phyloP scores from a whole-genome alignment of 2,797 vertebrate genomes.

The Staurois parvus region DNA sequence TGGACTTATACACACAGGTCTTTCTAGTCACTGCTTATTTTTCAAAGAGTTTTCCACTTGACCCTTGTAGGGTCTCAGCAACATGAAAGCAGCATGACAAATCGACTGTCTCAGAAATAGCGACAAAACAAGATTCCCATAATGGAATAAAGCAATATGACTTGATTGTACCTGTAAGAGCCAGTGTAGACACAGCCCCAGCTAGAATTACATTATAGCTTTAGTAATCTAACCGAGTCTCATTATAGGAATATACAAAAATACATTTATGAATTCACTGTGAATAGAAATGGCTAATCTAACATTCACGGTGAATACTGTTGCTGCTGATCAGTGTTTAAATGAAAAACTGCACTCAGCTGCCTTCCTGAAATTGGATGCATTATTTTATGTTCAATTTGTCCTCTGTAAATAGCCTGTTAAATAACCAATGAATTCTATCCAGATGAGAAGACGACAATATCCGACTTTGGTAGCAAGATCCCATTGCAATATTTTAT shows the following conservation, averaged over 20 bases:
- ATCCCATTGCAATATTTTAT: slow-evolving; percentile 42
- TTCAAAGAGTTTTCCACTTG: not conserved
- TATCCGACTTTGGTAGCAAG: slow-evolving; percentile 1
- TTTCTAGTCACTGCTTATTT: too few species aligned
- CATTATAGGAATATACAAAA: slow-evolving; percentile 41
- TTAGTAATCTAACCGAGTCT: slow-evolving; percentile 26
- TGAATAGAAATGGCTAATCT: slow-evolving; percentile 23
- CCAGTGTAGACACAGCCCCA: slow-evolving; percentile 19
- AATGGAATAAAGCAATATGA: slow-evolving; percentile 3
- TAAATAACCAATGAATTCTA: slow-evolving; percentile 35
- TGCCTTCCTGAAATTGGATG: not conserved
- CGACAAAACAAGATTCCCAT: slow-evolving; percentile 10
- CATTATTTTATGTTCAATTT: slow-evolving; percentile 17
- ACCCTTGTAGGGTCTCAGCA: not conserved
- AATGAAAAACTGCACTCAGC: slow-evolving; percentile 14
- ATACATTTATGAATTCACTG: slow-evolving; percentile 52
- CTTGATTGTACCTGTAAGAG: slow-evolving; percentile 31
- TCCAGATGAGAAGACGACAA: slow-evolving; percentile 23
- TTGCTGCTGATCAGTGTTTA: slow-evolving; percentile 47
- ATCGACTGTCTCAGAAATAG: not conserved
- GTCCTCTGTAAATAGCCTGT: not conserved
- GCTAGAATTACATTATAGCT: slow-evolving; percentile 24
- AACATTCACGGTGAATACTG: slow-evolving; percentile 45
- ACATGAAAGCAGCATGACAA: slow-evolving; percentile 22
- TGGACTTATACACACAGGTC: too few species aligned